Conservation (phyloP, 2,113 vertebrate species). For the Willisornis vidua region DNA sequence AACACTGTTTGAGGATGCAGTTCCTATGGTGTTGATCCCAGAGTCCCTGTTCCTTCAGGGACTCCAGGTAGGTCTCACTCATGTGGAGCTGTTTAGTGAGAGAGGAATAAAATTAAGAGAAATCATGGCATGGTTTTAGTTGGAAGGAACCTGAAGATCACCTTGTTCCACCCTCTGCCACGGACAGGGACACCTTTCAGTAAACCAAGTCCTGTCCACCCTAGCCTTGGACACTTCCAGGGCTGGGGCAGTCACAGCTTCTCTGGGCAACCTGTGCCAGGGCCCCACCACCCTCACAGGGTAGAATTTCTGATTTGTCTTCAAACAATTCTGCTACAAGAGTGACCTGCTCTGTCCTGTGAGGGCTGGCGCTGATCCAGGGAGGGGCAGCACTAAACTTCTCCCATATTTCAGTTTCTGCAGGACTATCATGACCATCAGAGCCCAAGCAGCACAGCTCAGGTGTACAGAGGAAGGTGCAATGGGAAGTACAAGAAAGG, state of each 20-base stretch:
- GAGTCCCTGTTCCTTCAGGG: not conserved
- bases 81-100: not conserved
- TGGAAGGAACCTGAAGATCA: not conserved
- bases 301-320: not conserved
- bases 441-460: not conserved
- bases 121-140: not conserved
- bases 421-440: rapidly evolving
- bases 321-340: not conserved
- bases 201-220: rapidly evolving
- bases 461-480: rapidly evolving
- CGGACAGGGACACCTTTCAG: not conserved
- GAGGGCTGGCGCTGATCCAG: not conserved
- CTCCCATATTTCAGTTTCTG: not conserved
- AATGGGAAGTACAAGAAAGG: not conserved
- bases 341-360: not conserved
- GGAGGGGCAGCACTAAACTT: not conserved
- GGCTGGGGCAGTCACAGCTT: not conserved
- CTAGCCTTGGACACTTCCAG: not conserved
- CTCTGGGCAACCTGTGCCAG: not conserved
- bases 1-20: not conserved
- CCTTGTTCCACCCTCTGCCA: rapidly evolving
- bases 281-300: not conserved
- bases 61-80: not conserved
- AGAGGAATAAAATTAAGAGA: not conserved
- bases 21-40: not conserved